Evolutionary conservation across 2,113 vertebrate species (phyloP), one percentile per base, ranked within the genome.

Genomic region (Urocitellus parryii): DNA sequence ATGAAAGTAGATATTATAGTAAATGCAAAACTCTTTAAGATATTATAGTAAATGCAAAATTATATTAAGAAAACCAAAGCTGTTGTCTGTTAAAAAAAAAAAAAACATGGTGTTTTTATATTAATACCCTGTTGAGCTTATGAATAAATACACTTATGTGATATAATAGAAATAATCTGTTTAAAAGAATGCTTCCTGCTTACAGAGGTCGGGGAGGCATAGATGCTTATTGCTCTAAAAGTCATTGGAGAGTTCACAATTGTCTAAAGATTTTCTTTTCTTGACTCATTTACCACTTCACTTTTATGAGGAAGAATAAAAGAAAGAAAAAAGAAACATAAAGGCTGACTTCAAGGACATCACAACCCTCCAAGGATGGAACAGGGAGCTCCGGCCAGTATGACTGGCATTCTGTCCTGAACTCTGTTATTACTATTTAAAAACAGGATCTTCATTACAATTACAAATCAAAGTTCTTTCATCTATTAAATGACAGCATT

Each of bases 31-130:
- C 18, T 74, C 34, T 84, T 87, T 80, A 82, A 74, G 27, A 74
- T 73, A 17, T 11, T 89, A n/a, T 11, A 70, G 18, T 45, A 76
- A 90, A 39, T 45, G 7, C 32, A 67, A 76, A 90, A 5, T 16
- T 74, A 37, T 84, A 42, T 87, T 80, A 82, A 82, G 61, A 95
- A 74, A 94, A 74, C 1, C 18, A 51, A 77, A 88, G 37, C 3
- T 86, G 34, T 32, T 68, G 58, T 74, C 73, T n/a, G 58, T 82
- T 88, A 92, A 85, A 68, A 53, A 51, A 94, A 85, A 68, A 53
- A 53, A 51, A 51, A 51, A 51, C 48, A 63, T 53, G 29, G 18
- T 39, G 39, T 83, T 85, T 67, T 78, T 9, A 63, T 78, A n/a
- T 61, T 81, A 77, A 58, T 87, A 53, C 2, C 18, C 34, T 79